Percentiles rank a stretch among this genome's conserved stretches.
These are phyloP conservation scores for Dendrolimus houi DNA, from an alignment of 2,888 invertebrate species.

Conservation along the genomic window DNA sequence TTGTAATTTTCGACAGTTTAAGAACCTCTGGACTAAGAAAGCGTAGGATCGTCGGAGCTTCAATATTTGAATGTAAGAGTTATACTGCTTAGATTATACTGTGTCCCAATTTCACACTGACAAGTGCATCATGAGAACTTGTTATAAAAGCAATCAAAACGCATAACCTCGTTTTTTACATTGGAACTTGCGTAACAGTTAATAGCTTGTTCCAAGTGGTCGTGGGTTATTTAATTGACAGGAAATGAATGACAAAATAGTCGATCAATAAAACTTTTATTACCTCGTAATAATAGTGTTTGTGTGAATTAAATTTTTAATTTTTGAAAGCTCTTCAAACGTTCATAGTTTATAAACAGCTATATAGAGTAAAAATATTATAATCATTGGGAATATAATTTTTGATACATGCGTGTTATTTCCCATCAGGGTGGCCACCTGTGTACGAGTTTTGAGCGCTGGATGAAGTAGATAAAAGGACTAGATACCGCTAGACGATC, in stretches of 20 bases:
- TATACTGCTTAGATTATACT: background rate
- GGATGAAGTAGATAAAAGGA: too few species aligned
- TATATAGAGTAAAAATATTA: too few species aligned
- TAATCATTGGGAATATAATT: too few species aligned
- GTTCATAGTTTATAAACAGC: too few species aligned
- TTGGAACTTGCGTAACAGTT: background rate
- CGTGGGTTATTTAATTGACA: constrained; percentile 16
- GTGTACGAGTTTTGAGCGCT: too few species aligned
- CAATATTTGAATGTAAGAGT: too few species aligned
- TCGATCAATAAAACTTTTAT: constrained; percentile 1
- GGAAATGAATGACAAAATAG: constrained; percentile 22
- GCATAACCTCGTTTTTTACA: background rate
- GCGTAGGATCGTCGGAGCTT: too few species aligned
- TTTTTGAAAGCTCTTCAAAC: background rate
- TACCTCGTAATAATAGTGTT: background rate
- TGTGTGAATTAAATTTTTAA: background rate
- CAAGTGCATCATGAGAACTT: background rate
- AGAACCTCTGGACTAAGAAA: too few species aligned
- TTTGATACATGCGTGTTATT: too few species aligned
- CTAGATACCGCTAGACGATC: too few species aligned
- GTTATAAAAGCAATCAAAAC: background rate
- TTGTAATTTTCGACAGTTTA: too few species aligned
- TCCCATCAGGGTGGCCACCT: too few species aligned
- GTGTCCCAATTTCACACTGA: background rate
- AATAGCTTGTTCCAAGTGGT: background rate